Evolutionary conservation across 2,888 invertebrate genomes (phyloP), one percentile per base, ranked within the genome.

Genomic region (Drosophila paramelanica): DNA sequence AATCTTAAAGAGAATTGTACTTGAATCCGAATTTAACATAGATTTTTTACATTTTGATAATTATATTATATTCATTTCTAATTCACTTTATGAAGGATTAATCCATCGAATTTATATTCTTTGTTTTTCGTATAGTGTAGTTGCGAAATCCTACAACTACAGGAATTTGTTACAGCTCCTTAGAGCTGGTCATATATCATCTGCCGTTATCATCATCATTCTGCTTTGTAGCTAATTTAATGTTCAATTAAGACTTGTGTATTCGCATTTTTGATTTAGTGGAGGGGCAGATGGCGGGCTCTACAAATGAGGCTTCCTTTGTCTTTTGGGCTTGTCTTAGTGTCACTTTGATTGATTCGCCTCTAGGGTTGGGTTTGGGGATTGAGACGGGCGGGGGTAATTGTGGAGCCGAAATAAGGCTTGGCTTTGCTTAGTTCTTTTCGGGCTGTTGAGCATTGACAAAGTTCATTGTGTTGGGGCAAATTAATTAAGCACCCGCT

Each of bases 401-500:
- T 43, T 33, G 46, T 33, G n/a, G 13, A 27, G 27, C 41, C 10
- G 45, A 14, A 36, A 46, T 49, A 14, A 17, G 58, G 23, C 5
- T 43, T 38, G n/a, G 45, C 41, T 25, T 43, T 59, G 59, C 52
- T 45, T 53, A 45, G 70, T 57, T 57, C 53, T 51, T 41, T n/a
- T 10, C 38, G 55, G 67, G 46, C 45, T 72, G 77, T 49, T 67
- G 41, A 62, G 58, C 62, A 67, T 67, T 71, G 68, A 67, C 73
- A 79, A 66, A 76, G 73, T 77, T 71, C 66, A 71, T 57, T 76
- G 61, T 67, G 56, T 61, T 62, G 69, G 71, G 73, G 17, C 73
- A 70, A 76, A 83, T 83, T 83, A 83, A 83, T 83, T 87, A 87
- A 81, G 81, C 76, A 72, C 55, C 67, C 69, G 70, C 77, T 72